These are phyloP conservation scores for Heliconius sara DNA, from an alignment of 2,888 invertebrate genomes.

Conservation along the genomic window DNA sequence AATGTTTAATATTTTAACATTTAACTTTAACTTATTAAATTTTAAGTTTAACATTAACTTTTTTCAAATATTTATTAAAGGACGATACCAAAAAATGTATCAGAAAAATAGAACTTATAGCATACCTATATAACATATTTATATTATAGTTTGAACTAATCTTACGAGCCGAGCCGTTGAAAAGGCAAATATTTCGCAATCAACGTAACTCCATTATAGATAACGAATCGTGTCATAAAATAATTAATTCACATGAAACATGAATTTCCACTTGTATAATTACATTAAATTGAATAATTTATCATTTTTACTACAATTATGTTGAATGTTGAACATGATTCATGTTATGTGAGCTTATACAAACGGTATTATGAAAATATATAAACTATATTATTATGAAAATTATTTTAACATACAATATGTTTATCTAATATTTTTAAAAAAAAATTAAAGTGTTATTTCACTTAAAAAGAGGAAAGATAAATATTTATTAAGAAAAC, in stretches of 20 bases:
- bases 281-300: slow-evolving; percentile 13
- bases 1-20: too few species aligned
- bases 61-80: too few species aligned
- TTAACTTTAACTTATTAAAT: too few species aligned
- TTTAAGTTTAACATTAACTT: too few species aligned
- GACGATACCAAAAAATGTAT: background rate
- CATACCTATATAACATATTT: background rate
- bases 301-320: background rate
- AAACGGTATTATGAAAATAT: too few species aligned
- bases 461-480: too few species aligned
- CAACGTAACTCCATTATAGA: slow-evolving; percentile 24
- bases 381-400: too few species aligned
- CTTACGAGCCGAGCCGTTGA: slow-evolving; percentile 6
- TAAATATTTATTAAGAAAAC: too few species aligned
- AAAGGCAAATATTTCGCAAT: slow-evolving; percentile 22
- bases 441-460: too few species aligned
- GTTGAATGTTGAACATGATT: background rate
- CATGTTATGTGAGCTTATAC: background rate
- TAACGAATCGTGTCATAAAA: slow-evolving; percentile 35
- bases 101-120: background rate
- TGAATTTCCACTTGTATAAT: slow-evolving; percentile 39
- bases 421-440: too few species aligned
- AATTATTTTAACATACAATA: too few species aligned
- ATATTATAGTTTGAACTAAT: slow-evolving; percentile 14
- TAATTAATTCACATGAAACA: slow-evolving; percentile 41